Evolutionary conservation across 2,888 invertebrate species (phyloP), one percentile per base, ranked within the genome.

Genomic region (Apoda limacodes): DNA sequence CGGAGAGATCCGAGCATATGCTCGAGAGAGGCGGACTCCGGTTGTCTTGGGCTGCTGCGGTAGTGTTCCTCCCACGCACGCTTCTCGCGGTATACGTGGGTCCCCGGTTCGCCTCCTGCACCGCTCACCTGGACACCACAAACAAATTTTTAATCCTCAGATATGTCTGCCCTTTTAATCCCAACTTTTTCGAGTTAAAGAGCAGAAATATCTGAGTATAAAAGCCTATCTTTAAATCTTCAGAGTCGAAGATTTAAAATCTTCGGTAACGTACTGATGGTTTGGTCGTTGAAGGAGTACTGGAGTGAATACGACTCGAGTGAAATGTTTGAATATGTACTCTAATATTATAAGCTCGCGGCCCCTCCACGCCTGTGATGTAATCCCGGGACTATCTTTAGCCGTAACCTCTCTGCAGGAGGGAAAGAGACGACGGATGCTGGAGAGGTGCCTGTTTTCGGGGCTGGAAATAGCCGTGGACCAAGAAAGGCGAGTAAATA

Each of bases 1-100:
- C 96, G 95, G 51, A 95, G 85, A 49, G 90, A 93, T 50, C 95
- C 95, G 71, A 96, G 90, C 95, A 96, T 96, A 69, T 89, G 89
- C 76, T 93, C 82, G 35, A 82, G 66, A 35, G 78, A 76, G 37
- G 80, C 82, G 46, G 80, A 68, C 40, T 76, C 78, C 85, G 82
- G 90, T 57, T 78, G 65, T 52, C 74, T 62, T 63, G 74, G 62
- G 56, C 74, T 75, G 75, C 80, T 61, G 82, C 83, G 69, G 64
- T 78, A 76, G 44, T 74, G 72, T 40, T 82, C 72, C 48, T 82
- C 76, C 74, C 82, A 78, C 51, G 82, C 81, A 57, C 76, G 82
- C 51, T 81, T 82, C 51, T 84, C 84, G 50, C 84, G 85, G 69
- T 89, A 87, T 53, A 86, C 84, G 80, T 85, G 85, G 40, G 72